Conservation (phyloP, 2,888 invertebrate species). For the Hypena proboscidalis region DNA sequence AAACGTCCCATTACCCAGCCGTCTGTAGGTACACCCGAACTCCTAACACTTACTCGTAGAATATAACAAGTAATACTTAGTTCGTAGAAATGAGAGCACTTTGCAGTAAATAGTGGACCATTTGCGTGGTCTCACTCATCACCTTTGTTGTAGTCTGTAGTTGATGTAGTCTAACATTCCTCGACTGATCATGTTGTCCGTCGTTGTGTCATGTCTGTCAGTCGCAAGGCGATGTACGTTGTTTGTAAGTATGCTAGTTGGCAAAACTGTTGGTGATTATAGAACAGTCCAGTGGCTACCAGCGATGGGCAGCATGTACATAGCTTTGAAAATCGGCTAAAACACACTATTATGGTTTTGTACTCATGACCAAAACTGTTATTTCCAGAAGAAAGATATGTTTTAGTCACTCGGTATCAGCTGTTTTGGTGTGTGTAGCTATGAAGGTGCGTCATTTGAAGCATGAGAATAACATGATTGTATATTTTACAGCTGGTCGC, state of each 20-base stretch:
- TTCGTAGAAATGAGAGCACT: too few relatives aligned
- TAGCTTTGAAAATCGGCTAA: neutral
- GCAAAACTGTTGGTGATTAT: neutral
- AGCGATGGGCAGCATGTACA: neutral
- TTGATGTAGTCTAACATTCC: constrained; percentile 1
- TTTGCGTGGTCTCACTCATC: too few relatives aligned
- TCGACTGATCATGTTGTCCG: constrained; percentile 1
- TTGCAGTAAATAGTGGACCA: too few relatives aligned
- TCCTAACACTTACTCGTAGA: too few relatives aligned
- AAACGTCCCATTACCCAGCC: too few relatives aligned
- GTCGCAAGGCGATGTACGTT: constrained; percentile 4
- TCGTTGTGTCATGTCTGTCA: constrained; percentile 1
- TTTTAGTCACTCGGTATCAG: neutral
- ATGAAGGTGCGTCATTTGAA: neutral
- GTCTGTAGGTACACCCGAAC: too few relatives aligned
- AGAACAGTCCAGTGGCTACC: neutral
- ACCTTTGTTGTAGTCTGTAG: neutral
- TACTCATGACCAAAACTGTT: too few relatives aligned
- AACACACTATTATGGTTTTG: neutral
- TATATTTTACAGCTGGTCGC: constrained; percentile 89
- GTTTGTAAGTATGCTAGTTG: constrained; percentile 10
- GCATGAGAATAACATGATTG: neutral
- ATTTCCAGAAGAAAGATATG: too few relatives aligned
- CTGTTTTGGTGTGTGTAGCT: neutral
- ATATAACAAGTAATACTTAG: too few relatives aligned